Evolutionary conservation across 2,113 vertebrate genomes (phyloP).

Genomic region (Perccottus glenii): DNA sequence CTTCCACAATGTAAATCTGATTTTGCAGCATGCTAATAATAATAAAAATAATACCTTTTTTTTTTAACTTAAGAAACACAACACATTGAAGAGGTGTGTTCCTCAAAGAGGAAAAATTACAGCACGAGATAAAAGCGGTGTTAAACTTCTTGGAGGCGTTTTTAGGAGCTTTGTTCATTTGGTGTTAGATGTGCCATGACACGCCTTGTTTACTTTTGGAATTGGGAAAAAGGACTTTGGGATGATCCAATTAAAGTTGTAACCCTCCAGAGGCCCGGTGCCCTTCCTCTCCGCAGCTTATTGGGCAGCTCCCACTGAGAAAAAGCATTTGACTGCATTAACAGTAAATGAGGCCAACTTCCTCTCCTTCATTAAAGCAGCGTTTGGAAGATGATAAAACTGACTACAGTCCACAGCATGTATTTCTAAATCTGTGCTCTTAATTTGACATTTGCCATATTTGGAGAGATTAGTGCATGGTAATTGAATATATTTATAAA

Average conservation of each 20-base stretch:
- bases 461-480: conserved; percentile 46
- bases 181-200: conserved; percentile 78
- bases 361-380: conserved; percentile 74
- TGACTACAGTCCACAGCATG: conserved; percentile 61
- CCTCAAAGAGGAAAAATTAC: not conserved
- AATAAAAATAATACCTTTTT: too few relatives aligned
- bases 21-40: too few relatives aligned
- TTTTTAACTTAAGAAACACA: too few relatives aligned
- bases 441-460: conserved; percentile 67
- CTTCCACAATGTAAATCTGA: too few relatives aligned
- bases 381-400: conserved; percentile 70
- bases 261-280: conserved; percentile 73
- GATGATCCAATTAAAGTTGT: conserved; percentile 77
- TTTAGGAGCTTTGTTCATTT: conserved; percentile 69
- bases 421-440: conserved; percentile 63
- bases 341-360: conserved; percentile 77
- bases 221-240: conserved; percentile 74
- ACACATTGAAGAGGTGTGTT: not conserved
- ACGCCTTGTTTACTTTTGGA: conserved; percentile 80
- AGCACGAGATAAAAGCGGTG: not conserved
- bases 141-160: conserved; percentile 57
- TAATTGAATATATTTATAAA: conserved; percentile 73
- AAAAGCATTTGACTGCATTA: conserved; percentile 80
- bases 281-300: conserved; percentile 74
- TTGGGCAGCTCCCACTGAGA: conserved; percentile 77